These are phyloP conservation scores for Dipodomys merriami DNA, from an alignment of 2,113 vertebrate genomes.

Conservation along the genomic window DNA sequence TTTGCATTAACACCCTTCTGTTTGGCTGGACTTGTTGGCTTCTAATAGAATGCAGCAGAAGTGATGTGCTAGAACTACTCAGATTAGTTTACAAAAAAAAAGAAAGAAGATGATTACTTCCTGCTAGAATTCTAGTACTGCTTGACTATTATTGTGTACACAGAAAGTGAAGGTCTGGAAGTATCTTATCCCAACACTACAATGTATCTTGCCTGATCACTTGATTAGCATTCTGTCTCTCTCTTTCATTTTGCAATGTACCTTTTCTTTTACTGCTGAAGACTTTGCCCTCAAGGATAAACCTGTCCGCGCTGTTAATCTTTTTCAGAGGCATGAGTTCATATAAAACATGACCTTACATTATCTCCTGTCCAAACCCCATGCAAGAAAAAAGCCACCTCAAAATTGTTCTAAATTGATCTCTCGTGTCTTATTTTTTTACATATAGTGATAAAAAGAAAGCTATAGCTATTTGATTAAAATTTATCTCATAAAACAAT, in stretches of 20 bases:
- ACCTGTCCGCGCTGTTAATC: neutral
- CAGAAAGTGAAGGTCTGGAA: neutral
- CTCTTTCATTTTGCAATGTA: neutral
- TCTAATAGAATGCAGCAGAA: neutral
- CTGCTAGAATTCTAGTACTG: neutral
- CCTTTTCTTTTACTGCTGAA: slow-evolving; percentile 13
- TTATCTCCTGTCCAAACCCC: neutral
- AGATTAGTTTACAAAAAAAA: neutral
- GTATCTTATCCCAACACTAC: neutral
- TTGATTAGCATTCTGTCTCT: neutral
- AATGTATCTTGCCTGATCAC: neutral
- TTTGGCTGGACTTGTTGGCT: neutral
- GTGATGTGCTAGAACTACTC: neutral
- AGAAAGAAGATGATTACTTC: neutral
- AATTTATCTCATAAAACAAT: slow-evolving; percentile 61
- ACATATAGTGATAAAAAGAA: slow-evolving; percentile 37
- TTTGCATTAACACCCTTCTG: neutral
- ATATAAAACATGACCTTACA: slow-evolving; percentile 36
- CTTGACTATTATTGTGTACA: neutral
- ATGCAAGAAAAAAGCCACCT: neutral
- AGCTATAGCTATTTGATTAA: slow-evolving; percentile 50
- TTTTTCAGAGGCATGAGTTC: slow-evolving; percentile 36
- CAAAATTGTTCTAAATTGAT: slow-evolving; percentile 34
- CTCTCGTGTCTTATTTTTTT: slow-evolving; percentile 29
- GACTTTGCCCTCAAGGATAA: slow-evolving; percentile 1